Evolutionary conservation across 2,797 vertebrate species (phyloP), one percentile per base, ranked within the genome.

Genomic region (Oryzias dopingdopingensis): DNA sequence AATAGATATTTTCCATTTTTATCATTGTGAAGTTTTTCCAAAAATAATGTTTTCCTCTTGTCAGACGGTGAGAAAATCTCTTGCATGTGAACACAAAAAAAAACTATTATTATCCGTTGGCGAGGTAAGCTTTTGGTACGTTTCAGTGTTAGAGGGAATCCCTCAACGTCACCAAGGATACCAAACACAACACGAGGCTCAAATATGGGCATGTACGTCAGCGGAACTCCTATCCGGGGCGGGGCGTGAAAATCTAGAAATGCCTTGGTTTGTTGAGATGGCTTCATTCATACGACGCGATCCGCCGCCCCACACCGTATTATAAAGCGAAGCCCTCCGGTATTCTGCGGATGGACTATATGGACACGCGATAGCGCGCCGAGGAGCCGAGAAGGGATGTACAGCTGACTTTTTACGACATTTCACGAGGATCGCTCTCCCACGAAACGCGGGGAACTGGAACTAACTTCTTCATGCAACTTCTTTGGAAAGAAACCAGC

Each of bases 141-240:
- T 89, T 87, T 90, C 78, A 83, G 85, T 87, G 90, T 91, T 90
- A 93, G 91, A 97, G 96, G 96, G 96, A 98, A 91, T 98, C 96
- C 96, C 96, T 98, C 86, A 93, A 94, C 93, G 95, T 94, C 94
- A 94, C 96, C 96, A 95, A 95, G 94, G 96, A 95, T 93, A 97
- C 96, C 94, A 94, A 97, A 97, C 94, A 98, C 96, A 95, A 98
- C 89, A 95, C 50, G 41, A 20, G 79, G 69, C 58, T 89, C 91
- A 92, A 85, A 97, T 96, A 94, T 98, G 96, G 96, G 84, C 95
- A 95, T 86, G 90, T 97, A 96, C 96, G 96, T 98, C 96, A 98
- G 92, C 96, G 96, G 95, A 96, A 95, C 94, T 92, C 32, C 32
- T 37, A 37, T 37, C 92, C 93, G 41, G 86, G 93, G 94, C 88